A percentile compares a stretch with the other conserved stretches of the same genome.
These are phyloP conservation scores for Cydia pomonella DNA, from an alignment of 1,140 invertebrate genomes.

Conservation along the genomic window DNA sequence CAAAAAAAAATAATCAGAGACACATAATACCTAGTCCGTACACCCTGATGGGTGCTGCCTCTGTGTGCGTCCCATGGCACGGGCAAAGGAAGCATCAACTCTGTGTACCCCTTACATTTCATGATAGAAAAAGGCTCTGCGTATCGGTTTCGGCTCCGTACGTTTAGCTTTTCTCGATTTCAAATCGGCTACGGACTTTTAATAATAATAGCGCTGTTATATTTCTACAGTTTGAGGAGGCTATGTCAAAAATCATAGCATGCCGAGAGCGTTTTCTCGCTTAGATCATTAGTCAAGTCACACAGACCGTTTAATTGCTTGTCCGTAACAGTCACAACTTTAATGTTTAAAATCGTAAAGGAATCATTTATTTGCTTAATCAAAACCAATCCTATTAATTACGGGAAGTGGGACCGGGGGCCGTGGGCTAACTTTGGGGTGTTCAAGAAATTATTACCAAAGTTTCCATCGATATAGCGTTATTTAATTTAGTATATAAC, in stretches of 20 bases:
- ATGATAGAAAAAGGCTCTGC: too few species aligned
- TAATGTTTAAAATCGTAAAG: slow-evolving; percentile 38
- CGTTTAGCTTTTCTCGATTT: too few species aligned
- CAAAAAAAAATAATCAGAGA: too few species aligned
- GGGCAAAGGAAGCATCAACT: too few species aligned
- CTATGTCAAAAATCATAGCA: not conserved
- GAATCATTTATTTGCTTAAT: slow-evolving; percentile 47
- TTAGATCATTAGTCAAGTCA: slow-evolving; percentile 34
- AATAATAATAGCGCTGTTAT: not conserved
- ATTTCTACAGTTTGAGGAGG: not conserved
- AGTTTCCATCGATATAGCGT: slow-evolving; percentile 42
- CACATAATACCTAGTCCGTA: too few species aligned
- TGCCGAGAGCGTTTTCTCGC: not conserved
- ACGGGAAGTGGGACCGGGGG: slow-evolving; percentile 35
- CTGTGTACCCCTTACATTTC: too few species aligned
- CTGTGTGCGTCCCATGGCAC: too few species aligned
- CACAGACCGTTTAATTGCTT: slow-evolving; percentile 39
- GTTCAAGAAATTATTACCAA: slow-evolving; percentile 42
- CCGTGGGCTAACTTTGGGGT: slow-evolving; percentile 36
- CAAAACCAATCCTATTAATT: slow-evolving; percentile 47
- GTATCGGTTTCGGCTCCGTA: too few species aligned
- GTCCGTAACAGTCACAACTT: slow-evolving; percentile 38
- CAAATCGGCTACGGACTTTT: too few species aligned
- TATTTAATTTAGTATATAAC: slow-evolving; percentile 46
- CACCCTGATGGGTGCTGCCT: too few species aligned